Evolutionary conservation across 1,140 invertebrate genomes (phyloP).

Genomic region (Drosophila erecta): DNA sequence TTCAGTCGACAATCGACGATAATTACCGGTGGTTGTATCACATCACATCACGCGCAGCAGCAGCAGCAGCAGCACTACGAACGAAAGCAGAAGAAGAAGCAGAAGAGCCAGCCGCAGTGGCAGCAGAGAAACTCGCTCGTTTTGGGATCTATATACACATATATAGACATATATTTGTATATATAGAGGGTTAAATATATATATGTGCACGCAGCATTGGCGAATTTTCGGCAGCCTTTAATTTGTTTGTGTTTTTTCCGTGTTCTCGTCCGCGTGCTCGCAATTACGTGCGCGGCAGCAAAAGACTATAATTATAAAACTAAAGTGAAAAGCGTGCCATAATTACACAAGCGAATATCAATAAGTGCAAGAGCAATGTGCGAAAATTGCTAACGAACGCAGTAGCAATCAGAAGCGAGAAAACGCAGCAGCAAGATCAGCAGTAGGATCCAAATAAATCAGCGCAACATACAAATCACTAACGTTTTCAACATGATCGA

Average conservation of each 20-base stretch:
- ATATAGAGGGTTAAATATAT: neutral
- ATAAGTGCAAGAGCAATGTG: constrained; percentile 66
- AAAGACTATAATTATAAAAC: constrained; percentile 70
- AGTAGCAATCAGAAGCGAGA: constrained; percentile 11
- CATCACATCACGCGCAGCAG: constrained; percentile 76
- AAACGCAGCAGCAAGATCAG: neutral
- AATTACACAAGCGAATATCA: constrained; percentile 64
- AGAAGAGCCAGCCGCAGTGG: constrained; percentile 20
- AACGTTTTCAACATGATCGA: constrained; percentile 76
- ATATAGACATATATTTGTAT: constrained; percentile 2
- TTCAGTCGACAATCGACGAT: constrained; percentile 82
- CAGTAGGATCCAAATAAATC: constrained; percentile 11
- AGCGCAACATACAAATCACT: neutral
- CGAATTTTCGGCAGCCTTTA: constrained; percentile 34
- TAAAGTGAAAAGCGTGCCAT: constrained; percentile 74
- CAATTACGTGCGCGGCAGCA: constrained; percentile 28
- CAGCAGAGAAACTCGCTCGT: constrained; percentile 44
- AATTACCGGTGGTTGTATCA: constrained; percentile 84
- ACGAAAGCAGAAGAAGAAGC: constrained; percentile 14
- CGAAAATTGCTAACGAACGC: constrained; percentile 59
- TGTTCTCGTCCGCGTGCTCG: constrained; percentile 39
- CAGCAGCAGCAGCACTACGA: constrained; percentile 48
- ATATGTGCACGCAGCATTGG: constrained; percentile 11
- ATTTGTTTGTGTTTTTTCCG: constrained; percentile 35
- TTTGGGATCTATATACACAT: constrained; percentile 20